Base-by-base conservation (phyloP, 2,797 vertebrate species). In the Nannoperca australis region DNA sequence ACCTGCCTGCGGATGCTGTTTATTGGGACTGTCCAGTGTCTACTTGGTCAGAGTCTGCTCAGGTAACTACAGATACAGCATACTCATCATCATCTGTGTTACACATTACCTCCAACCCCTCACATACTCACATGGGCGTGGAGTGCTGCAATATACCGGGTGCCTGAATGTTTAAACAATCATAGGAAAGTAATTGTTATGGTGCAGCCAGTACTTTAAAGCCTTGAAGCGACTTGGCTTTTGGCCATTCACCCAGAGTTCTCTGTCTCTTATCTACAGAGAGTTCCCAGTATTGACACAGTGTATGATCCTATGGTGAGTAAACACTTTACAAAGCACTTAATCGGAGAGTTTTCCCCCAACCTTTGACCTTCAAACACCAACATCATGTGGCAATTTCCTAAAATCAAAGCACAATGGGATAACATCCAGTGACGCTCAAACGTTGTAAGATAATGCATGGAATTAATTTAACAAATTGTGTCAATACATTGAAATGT, bases 291-390 rank as follows among this genome's bases (percentile, higher is more conserved):
- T 86, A 61, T 93, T 77, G 90, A 93, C 83, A 94, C 80, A 8
- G 65, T 72, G 32, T 85, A 92, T 83, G 76, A 89, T 70, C 80
- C 85, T 15, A 87, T 93, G 93, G 96, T 96, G 81, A 93, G 91
- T 78, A 59, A 78, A 82, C 47, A 73, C 65, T 58, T 30, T 14
- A 22, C 42, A 9, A 20, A 50, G 27, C 40, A 60, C 54, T 76
- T 53, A 18, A 55, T 55, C 22, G 59, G 1, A 22, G 13, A 18
- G 7, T 71, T 50, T 53, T n/a, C 2, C 38, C 27, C 1, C 53
- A 32, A 74, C 67, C 78, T 84, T 79, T 89, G 75, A 80, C 64
- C 59, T 12, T 42, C 3, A 14, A 18, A 71, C 32, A 40, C 6
- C 13, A 61, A 38, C 7, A 2, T 50, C 1, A 47, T 24, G 12